phyloP scores from a whole-genome alignment of 64 coral and sea anemone species.

The Pocillopora damicornis region DNA sequence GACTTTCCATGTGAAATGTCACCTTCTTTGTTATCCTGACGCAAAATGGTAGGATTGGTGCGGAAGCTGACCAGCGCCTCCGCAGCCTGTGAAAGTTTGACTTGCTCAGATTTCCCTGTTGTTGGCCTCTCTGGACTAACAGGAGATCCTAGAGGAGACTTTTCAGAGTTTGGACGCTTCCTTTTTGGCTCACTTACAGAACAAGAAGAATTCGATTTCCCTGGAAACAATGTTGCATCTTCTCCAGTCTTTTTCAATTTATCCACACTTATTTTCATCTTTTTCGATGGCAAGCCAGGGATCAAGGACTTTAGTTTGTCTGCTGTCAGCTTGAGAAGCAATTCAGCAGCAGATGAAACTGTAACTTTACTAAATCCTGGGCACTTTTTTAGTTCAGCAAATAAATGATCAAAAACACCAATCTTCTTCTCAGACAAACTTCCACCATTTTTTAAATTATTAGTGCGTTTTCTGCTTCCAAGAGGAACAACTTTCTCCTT shows the following conservation, averaged over 20 bases:
- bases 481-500: not conserved
- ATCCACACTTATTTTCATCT: not conserved
- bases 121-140: not conserved
- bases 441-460: not conserved
- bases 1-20: not conserved
- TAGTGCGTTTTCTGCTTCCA: not conserved
- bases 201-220: not conserved
- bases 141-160: not conserved
- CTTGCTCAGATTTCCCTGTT: conserved; percentile 34
- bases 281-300: not conserved
- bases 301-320: conserved; percentile 2
- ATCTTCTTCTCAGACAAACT: conserved; percentile 15
- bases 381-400: conserved; percentile 47
- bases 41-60: conserved; percentile 34
- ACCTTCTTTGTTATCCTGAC: not conserved
- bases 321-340: conserved; percentile 33
- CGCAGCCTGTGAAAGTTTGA: conserved; percentile 51
- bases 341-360: conserved; percentile 36
- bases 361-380: conserved; percentile 27
- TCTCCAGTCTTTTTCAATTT: not conserved
- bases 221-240: not conserved
- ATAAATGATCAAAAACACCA: conserved; percentile 63
- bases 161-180: not conserved
- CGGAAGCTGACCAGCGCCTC: conserved; percentile 65
- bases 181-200: not conserved